A percentile compares a stretch with the other conserved stretches of the same genome.
Evolutionary conservation across 2,888 invertebrate species (phyloP).

Genomic region (Eilema caniola): DNA sequence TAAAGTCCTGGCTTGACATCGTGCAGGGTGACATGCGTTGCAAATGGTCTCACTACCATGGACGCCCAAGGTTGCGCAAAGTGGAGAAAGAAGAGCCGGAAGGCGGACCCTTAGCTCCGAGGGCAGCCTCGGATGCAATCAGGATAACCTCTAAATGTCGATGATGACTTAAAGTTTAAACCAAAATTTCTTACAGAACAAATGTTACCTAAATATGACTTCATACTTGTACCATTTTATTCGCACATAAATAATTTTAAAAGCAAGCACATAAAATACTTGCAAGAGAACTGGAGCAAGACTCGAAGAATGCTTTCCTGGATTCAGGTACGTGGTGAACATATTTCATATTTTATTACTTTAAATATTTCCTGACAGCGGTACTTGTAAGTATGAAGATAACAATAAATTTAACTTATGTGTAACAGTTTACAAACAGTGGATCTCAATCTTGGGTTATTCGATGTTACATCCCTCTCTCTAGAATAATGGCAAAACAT

Average conservation of each 20-base stretch:
- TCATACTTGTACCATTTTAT: neutral
- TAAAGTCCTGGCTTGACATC: too few species aligned
- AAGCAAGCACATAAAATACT: constrained; percentile 10
- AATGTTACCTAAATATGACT: neutral
- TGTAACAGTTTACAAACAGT: neutral
- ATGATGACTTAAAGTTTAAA: neutral
- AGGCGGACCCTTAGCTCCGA: too few species aligned
- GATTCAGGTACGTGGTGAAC: constrained; percentile 20
- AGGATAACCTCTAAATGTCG: too few species aligned
- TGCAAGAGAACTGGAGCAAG: constrained; percentile 14
- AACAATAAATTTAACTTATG: constrained; percentile 12
- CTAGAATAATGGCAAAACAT: too few species aligned
- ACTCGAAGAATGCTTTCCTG: constrained; percentile 37
- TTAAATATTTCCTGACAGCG: constrained; percentile 10
- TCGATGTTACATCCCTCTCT: neutral
- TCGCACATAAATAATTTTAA: neutral
- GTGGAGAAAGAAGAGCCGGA: too few species aligned
- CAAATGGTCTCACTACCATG: too few species aligned
- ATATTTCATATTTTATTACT: constrained; percentile 39
- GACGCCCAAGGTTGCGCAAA: too few species aligned
- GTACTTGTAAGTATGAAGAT: constrained; percentile 6
- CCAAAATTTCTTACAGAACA: neutral
- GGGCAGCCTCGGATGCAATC: too few species aligned
- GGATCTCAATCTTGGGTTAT: neutral
- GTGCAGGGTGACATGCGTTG: too few species aligned